Percentiles rank a stretch among this genome's conserved stretches.
These are phyloP conservation scores for Cephus sareptanus DNA, from an alignment of 2,888 invertebrate genomes.

Conservation along the genomic window DNA sequence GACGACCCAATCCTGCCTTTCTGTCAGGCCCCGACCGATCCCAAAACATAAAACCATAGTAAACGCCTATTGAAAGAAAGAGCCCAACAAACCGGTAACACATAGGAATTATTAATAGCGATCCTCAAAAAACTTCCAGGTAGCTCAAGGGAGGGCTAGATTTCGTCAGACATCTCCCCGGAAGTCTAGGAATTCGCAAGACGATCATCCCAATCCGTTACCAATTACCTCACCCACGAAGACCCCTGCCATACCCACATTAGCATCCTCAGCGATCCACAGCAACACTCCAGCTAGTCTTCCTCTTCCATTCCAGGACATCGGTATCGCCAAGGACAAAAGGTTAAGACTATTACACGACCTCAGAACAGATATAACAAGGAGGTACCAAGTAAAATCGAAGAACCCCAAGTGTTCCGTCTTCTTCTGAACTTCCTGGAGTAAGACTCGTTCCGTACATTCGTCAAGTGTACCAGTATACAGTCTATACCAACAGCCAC, in stretches of 20 bases:
- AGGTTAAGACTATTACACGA: not conserved
- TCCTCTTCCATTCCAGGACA: not conserved
- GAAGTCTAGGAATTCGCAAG: not conserved
- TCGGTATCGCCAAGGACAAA: not conserved
- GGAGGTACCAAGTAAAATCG: not conserved
- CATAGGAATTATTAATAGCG: not conserved
- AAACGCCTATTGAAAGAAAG: not conserved
- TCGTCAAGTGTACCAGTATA: not conserved
- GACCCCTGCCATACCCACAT: not conserved
- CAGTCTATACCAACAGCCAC: not conserved
- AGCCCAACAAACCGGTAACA: not conserved
- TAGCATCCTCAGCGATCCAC: not conserved
- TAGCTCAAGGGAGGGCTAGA: not conserved
- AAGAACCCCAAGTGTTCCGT: not conserved
- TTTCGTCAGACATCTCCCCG: not conserved
- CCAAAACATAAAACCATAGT: not conserved
- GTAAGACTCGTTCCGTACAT: not conserved
- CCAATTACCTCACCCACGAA: not conserved
- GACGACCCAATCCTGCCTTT: constrained; percentile 4
- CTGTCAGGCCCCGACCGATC: not conserved
- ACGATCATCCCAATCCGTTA: not conserved
- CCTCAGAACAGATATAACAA: not conserved
- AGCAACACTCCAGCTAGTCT: not conserved
- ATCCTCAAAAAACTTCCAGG: not conserved
- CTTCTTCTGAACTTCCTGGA: not conserved